A percentile compares a stretch with the other conserved stretches of the same genome.
Evolutionary conservation across 1,140 invertebrate species (phyloP).

Genomic region (Teleopsis dalmanni): DNA sequence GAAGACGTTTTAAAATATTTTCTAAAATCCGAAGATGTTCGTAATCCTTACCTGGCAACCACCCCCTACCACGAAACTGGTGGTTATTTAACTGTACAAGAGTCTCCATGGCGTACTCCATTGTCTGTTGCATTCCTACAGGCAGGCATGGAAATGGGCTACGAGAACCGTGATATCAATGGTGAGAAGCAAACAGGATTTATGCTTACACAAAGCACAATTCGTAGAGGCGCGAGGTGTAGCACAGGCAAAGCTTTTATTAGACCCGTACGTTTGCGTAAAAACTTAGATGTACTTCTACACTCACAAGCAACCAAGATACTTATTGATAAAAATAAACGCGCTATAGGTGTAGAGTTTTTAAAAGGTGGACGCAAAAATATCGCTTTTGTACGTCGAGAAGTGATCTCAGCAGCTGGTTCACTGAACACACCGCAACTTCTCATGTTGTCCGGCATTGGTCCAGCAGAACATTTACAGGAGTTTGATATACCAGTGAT

Average conservation of each 20-base stretch:
- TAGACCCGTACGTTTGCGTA: slow-evolving; percentile 64
- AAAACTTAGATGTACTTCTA: slow-evolving; percentile 76
- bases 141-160: slow-evolving; percentile 72
- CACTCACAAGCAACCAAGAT: slow-evolving; percentile 68
- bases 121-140: slow-evolving; percentile 73
- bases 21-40: slow-evolving; percentile 78
- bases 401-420: slow-evolving; percentile 75
- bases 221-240: slow-evolving; percentile 76
- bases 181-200: slow-evolving; percentile 76
- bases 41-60: slow-evolving; percentile 67
- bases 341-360: slow-evolving; percentile 71
- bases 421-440: slow-evolving; percentile 74
- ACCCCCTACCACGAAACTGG: slow-evolving; percentile 68
- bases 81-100: slow-evolving; percentile 77
- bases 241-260: slow-evolving; percentile 85
- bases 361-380: slow-evolving; percentile 56
- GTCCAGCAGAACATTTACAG: slow-evolving; percentile 68
- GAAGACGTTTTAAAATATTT: slow-evolving; percentile 81
- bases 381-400: slow-evolving; percentile 60
- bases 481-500: slow-evolving; percentile 67
- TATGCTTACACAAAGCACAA: slow-evolving; percentile 78
- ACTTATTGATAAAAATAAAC: slow-evolving; percentile 59
- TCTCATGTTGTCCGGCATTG: slow-evolving; percentile 85
- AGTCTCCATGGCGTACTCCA: slow-evolving; percentile 71
- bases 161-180: slow-evolving; percentile 72